Evolutionary conservation across 2,888 invertebrate species (phyloP).

Genomic region (Mayetiola destructor): DNA sequence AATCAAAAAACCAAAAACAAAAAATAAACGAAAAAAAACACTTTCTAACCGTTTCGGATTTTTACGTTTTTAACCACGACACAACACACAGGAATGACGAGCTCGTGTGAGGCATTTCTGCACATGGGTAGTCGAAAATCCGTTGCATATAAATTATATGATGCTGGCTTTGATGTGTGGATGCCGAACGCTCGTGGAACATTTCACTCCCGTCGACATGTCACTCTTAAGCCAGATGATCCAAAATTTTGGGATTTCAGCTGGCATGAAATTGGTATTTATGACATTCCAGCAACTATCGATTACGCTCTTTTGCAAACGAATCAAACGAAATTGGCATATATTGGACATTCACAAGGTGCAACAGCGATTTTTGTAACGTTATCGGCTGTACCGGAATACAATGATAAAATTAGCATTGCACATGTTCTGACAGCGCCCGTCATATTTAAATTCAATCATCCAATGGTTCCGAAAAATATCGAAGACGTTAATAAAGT

Average conservation of each 20-base stretch:
- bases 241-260: constrained; percentile 36
- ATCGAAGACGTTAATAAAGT: background rate
- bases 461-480: background rate
- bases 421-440: background rate
- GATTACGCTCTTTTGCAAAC: constrained; percentile 39
- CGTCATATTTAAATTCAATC: background rate
- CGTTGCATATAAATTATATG: constrained; percentile 35
- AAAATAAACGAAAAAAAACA: background rate
- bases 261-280: constrained; percentile 39
- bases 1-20: background rate
- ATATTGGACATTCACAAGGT: constrained; percentile 51
- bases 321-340: constrained; percentile 37
- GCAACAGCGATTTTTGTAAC: background rate
- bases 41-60: too few species aligned
- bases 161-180: constrained; percentile 43
- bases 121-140: background rate
- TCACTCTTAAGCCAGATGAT: constrained; percentile 24
- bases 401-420: background rate
- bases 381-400: background rate
- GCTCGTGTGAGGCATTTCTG: background rate
- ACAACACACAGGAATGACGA: constrained; percentile 2
- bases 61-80: too few species aligned
- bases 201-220: constrained; percentile 42
- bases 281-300: constrained; percentile 50
- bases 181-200: constrained; percentile 53